phyloP scores from a whole-genome alignment of 1,140 invertebrate genomes.

The Neotoxoptera formosana region DNA sequence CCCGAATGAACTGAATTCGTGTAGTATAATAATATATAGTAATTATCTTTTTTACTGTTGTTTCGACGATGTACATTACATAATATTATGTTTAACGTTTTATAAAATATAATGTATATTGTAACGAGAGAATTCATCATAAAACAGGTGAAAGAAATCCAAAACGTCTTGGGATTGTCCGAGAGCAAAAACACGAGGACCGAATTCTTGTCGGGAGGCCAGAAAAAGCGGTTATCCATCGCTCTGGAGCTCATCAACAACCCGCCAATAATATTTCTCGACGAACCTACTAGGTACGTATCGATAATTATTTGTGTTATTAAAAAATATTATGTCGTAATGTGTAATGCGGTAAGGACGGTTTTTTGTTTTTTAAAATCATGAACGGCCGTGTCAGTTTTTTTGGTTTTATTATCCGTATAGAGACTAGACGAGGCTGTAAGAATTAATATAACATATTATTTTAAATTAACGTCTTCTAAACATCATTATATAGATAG shows the following conservation, averaged over 20 bases:
- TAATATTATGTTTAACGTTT: neutral
- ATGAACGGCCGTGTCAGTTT: neutral
- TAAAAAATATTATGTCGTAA: neutral
- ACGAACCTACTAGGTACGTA: constrained; percentile 88
- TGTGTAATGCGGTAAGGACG: neutral
- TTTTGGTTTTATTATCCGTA: neutral
- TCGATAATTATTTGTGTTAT: constrained; percentile 58
- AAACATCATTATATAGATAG: neutral
- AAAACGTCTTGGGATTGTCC: constrained; percentile 75
- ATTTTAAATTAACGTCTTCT: neutral
- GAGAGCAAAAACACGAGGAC: constrained; percentile 84
- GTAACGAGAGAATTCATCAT: neutral
- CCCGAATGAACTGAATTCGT: no score
- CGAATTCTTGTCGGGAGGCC: constrained; percentile 87
- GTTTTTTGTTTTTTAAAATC: neutral
- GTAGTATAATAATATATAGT: no score
- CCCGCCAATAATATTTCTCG: constrained; percentile 96
- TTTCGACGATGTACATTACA: neutral
- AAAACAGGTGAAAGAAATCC: constrained; percentile 76
- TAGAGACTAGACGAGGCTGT: neutral
- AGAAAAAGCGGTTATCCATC: constrained; percentile 91
- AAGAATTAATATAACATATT: neutral
- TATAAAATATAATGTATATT: neutral
- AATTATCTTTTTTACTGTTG: neutral
- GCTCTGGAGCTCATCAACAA: constrained; percentile 86